Percentiles rank a stretch among this genome's conserved stretches.
phyloP scores from a whole-genome alignment of 1,140 invertebrate species.

The Chymomyza costata region DNA sequence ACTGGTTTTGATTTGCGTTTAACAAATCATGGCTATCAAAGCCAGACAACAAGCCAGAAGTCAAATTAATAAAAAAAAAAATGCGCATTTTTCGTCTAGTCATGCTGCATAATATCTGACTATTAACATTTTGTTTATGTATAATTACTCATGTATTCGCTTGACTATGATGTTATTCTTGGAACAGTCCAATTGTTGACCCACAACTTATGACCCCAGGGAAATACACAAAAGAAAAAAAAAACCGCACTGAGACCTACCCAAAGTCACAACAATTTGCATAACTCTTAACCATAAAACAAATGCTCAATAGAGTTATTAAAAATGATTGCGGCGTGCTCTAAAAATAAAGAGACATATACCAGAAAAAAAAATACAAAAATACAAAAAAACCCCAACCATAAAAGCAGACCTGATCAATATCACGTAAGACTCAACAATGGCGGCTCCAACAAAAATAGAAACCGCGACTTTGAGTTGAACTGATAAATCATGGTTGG shows the following conservation, averaged over 20 bases:
- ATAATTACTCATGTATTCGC: no score
- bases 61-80: slow-evolving; percentile 22
- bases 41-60: slow-evolving; percentile 24
- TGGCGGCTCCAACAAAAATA: slow-evolving; percentile 4
- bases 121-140: not conserved
- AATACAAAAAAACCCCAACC: not conserved
- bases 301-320: slow-evolving; percentile 28
- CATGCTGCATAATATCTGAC: slow-evolving; percentile 18
- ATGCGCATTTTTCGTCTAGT: slow-evolving; percentile 28
- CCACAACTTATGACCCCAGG: slow-evolving; percentile 1
- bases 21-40: slow-evolving; percentile 48
- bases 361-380: slow-evolving; percentile 1
- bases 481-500: slow-evolving; percentile 43
- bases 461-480: no score
- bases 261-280: slow-evolving; percentile 21
- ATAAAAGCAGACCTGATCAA: slow-evolving; percentile 46
- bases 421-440: slow-evolving; percentile 42
- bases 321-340: slow-evolving; percentile 6
- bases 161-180: no score
- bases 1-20: slow-evolving; percentile 20
- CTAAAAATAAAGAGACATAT: slow-evolving; percentile 1
- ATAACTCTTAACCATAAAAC: slow-evolving; percentile 17
- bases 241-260: no score
- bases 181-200: slow-evolving; percentile 15
- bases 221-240: slow-evolving; percentile 4